Conservation (phyloP, 2,888 invertebrate species). For the Ceraclea dissimilis region DNA sequence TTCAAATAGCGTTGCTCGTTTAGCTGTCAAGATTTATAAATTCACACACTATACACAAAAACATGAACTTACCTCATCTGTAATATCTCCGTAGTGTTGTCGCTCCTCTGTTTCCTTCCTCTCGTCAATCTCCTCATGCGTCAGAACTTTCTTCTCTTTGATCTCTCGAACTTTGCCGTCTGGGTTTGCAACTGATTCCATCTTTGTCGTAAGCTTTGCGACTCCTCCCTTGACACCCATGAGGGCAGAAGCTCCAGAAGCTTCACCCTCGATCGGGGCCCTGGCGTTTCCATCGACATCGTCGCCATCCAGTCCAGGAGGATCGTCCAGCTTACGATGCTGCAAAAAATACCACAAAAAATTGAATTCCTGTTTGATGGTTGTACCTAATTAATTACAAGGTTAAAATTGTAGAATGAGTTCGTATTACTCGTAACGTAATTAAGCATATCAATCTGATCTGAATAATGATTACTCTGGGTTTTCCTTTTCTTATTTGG, state of each 20-base stretch:
- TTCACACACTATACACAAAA: no score
- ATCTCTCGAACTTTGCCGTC: conserved; percentile 76
- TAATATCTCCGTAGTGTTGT: conserved; percentile 75
- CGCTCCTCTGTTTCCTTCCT: conserved; percentile 78
- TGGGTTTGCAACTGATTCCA: conserved; percentile 56
- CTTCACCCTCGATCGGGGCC: conserved; percentile 26
- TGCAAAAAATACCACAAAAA: conserved; percentile 30
- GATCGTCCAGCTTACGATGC: conserved; percentile 45
- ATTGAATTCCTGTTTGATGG: no score
- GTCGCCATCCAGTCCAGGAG: conserved; percentile 31
- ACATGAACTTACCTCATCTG: conserved; percentile 65
- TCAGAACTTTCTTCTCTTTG: conserved; percentile 69
- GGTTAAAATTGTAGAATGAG: no score
- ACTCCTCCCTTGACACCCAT: conserved; percentile 36
- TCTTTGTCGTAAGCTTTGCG: conserved; percentile 32
- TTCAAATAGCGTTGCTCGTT: no score
- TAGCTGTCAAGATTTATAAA: no score
- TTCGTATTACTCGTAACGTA: no score
- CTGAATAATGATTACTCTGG: no score
- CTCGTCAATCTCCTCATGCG: conserved; percentile 75
- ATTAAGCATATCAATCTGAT: no score
- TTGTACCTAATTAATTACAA: no score
- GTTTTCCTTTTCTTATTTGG: no score
- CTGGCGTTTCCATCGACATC: conserved; percentile 28
- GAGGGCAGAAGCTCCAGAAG: conserved; percentile 32